Evolutionary conservation across 2,888 invertebrate genomes (phyloP).

Genomic region (Gnatocerus cornutus): DNA sequence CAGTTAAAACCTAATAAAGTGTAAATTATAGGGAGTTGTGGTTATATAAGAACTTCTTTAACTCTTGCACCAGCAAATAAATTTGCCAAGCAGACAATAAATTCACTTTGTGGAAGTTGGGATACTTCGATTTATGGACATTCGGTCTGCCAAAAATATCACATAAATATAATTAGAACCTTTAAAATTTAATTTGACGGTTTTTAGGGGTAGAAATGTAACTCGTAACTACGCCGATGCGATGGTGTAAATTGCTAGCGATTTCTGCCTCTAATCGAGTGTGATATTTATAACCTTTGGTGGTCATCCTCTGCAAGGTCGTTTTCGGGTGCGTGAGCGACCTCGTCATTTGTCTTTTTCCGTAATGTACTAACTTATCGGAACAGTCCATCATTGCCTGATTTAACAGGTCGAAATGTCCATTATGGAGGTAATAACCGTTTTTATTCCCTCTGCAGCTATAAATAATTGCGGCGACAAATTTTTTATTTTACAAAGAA

Average conservation of each 20-base stretch:
- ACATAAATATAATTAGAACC: constrained; percentile 11
- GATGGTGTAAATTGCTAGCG: neutral
- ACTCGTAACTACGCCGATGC: too few species aligned
- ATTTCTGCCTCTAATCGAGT: constrained; percentile 17
- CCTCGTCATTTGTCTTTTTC: constrained; percentile 41
- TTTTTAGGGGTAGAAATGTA: too few species aligned
- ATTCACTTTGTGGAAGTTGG: constrained; percentile 3
- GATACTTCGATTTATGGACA: constrained; percentile 21
- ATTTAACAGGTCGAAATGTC: constrained; percentile 25
- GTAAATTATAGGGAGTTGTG: constrained; percentile 14
- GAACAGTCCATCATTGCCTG: constrained; percentile 29
- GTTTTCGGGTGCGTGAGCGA: constrained; percentile 20
- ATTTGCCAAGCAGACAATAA: constrained; percentile 12
- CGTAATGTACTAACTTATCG: constrained; percentile 31
- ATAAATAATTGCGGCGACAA: constrained; percentile 18
- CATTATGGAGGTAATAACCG: constrained; percentile 31
- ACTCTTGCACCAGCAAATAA: constrained; percentile 14
- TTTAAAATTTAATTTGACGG: too few species aligned
- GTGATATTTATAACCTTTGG: constrained; percentile 24
- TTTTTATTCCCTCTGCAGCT: constrained; percentile 3
- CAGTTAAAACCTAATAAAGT: constrained; percentile 37
- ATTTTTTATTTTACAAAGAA: constrained; percentile 32
- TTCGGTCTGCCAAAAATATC: constrained; percentile 7
- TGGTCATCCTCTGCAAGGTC: constrained; percentile 17
- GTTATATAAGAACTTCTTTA: constrained; percentile 11